A percentile compares a stretch with the other conserved stretches of the same genome.
phyloP scores from a whole-genome alignment of 2,797 vertebrate genomes.

The Graptemys geographica region DNA sequence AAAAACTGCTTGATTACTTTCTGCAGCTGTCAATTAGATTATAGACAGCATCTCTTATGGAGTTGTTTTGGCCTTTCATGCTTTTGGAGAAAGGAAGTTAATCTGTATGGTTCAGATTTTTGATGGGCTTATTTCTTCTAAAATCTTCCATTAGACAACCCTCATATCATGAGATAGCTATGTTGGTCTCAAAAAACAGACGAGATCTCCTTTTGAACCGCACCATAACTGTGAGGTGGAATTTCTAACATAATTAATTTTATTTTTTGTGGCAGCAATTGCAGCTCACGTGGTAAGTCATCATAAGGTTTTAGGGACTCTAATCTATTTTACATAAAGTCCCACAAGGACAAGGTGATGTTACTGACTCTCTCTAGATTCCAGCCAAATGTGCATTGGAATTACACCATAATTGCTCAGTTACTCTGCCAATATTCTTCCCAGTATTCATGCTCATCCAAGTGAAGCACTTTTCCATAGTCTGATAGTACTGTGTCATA shows the following conservation, averaged over 20 bases:
- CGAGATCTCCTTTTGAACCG: no score
- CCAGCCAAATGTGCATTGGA: background rate
- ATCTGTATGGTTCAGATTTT: background rate
- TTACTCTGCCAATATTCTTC: background rate
- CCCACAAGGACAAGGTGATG: background rate
- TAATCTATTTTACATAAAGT: background rate
- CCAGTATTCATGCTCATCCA: background rate
- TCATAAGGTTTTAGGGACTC: background rate
- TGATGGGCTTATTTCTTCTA: background rate
- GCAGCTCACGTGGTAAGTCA: background rate
- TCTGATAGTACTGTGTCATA: background rate
- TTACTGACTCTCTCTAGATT: background rate
- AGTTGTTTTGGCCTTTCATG: background rate
- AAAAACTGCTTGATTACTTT: background rate
- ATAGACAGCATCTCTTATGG: background rate
- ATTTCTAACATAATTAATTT: background rate
- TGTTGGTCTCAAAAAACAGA: background rate
- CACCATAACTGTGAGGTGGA: background rate
- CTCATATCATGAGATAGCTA: background rate
- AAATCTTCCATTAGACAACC: background rate
- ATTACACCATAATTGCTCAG: rapidly evolving
- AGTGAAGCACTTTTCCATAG: background rate
- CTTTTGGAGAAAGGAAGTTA: background rate
- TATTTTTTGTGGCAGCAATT: background rate
- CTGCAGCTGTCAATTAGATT: background rate